Conservation (phyloP, 2,888 invertebrate genomes). For the Ormia ochracea region DNA sequence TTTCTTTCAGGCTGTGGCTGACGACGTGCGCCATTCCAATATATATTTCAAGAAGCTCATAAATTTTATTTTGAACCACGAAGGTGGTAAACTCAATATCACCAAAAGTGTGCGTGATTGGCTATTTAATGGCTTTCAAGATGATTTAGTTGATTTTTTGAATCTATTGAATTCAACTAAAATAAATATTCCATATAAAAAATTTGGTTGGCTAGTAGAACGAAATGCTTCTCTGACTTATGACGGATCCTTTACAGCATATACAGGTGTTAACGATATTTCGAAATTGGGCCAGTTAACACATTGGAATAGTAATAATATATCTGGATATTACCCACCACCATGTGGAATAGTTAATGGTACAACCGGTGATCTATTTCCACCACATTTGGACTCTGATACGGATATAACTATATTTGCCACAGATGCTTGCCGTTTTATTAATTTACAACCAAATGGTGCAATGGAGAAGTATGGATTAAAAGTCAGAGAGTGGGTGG, state of each 20-base stretch:
- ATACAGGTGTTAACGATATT: constrained; percentile 84
- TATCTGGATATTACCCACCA: constrained; percentile 79
- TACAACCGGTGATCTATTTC: constrained; percentile 88
- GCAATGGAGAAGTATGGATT: constrained; percentile 66
- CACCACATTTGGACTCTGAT: constrained; percentile 79
- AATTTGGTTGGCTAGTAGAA: constrained; percentile 91
- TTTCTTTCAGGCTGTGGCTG: constrained; percentile 82
- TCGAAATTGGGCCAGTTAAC: constrained; percentile 82
- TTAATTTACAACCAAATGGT: constrained; percentile 73
- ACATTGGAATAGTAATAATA: constrained; percentile 82
- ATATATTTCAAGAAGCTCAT: constrained; percentile 77
- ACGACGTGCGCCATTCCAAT: constrained; percentile 78
- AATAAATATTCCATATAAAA: constrained; percentile 82
- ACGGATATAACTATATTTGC: constrained; percentile 83
- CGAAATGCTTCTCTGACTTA: constrained; percentile 84
- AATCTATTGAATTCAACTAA: constrained; percentile 78
- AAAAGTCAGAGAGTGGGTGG: constrained; percentile 76
- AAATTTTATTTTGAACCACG: constrained; percentile 79
- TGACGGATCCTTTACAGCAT: constrained; percentile 88
- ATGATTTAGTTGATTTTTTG: constrained; percentile 81
- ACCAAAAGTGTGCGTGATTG: constrained; percentile 83
- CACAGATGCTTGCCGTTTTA: constrained; percentile 87
- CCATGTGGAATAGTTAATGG: constrained; percentile 85
- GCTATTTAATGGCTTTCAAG: constrained; percentile 89
- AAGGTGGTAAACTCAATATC: constrained; percentile 78